Evolutionary conservation across 1,140 invertebrate species (phyloP), one percentile per base, ranked within the genome.

Genomic region (Zophobas atratus): DNA sequence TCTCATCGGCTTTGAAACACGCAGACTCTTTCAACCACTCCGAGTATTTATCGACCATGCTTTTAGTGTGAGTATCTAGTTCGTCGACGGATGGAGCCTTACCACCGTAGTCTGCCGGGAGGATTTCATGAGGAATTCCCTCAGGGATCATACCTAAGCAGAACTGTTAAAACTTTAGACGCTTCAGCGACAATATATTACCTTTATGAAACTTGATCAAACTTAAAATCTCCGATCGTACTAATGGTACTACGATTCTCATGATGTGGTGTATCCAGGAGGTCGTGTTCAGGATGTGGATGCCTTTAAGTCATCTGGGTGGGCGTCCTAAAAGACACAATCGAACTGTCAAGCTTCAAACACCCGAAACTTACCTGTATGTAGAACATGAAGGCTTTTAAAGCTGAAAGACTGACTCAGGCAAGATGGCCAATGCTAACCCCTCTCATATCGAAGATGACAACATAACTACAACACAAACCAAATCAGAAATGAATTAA

Each of bases 391-490:
- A 92, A 92, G 3, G 89, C 88, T 79, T 89, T 86, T 1, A 92
- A 81, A 0, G 89, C 88, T 1, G 90, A 89, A 67, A 92, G 77
- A 33, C 88, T 90, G 0, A 91, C 89, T 78, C 90, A 85, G 0
- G 91, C 90, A 33, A 92, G 84, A 84, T 92, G 91, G 0, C 90
- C 90, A 5, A 92, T 84, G 5, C 87, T 87, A 73, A 90, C 88
- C 3, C 91, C 91, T 82, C 91, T 91, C 91, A 92, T 92, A 82
- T 92, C 91, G 80, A 92, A 92, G 70, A 92, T 88, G 36, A 92
- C 89, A 41, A 92, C 87, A 83, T 92, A 92, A 1, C 85, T 85
- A 46, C 20, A 84, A 48, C 41, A 39, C 70, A 77, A 73, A 60
- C 6, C 70, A 71, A 8, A 70, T 41, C 1, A 35, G 6, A 46